These are phyloP conservation scores for Lymantria monacha DNA, from an alignment of 2,888 invertebrate genomes.

Conservation along the genomic window DNA sequence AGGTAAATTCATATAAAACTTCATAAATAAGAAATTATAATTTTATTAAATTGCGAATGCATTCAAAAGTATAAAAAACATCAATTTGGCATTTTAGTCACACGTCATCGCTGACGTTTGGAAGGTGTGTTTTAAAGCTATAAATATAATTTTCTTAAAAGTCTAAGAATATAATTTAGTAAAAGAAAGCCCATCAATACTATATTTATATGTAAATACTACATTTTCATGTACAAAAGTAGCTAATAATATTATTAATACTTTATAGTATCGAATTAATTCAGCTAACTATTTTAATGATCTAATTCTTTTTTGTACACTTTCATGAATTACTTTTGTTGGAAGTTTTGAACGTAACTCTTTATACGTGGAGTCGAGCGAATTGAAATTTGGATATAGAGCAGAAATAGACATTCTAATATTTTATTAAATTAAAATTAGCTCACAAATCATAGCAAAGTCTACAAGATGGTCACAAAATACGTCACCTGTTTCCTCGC, in stretches of 20 bases:
- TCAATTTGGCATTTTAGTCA: slow-evolving; percentile 32
- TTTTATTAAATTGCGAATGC: slow-evolving; percentile 41
- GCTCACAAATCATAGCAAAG: slow-evolving; percentile 40
- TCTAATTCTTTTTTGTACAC: too few species aligned
- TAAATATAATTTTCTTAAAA: too few species aligned
- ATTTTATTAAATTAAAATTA: slow-evolving; percentile 37
- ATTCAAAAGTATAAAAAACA: slow-evolving; percentile 31
- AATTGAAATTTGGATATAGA: slow-evolving; percentile 19
- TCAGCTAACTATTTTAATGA: too few species aligned
- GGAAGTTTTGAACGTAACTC: slow-evolving; percentile 19
- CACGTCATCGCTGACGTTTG: slow-evolving; percentile 70
- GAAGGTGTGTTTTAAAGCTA: slow-evolving; percentile 41
- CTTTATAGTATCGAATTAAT: too few species aligned
- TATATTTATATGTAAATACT: too few species aligned
- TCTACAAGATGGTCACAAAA: slow-evolving; percentile 74
- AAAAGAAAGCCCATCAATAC: too few species aligned
- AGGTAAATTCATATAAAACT: too few species aligned
- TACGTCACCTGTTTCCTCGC: slow-evolving; percentile 52
- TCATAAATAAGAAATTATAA: too few species aligned
- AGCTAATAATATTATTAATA: too few species aligned
- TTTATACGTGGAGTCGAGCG: slow-evolving; percentile 34
- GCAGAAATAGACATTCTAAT: neutral
- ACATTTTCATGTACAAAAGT: too few species aligned
- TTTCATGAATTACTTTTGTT: neutral
- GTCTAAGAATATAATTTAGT: too few species aligned